Evolutionary conservation across 2,113 vertebrate species (phyloP).

Genomic region (Pterocles orientalis): DNA sequence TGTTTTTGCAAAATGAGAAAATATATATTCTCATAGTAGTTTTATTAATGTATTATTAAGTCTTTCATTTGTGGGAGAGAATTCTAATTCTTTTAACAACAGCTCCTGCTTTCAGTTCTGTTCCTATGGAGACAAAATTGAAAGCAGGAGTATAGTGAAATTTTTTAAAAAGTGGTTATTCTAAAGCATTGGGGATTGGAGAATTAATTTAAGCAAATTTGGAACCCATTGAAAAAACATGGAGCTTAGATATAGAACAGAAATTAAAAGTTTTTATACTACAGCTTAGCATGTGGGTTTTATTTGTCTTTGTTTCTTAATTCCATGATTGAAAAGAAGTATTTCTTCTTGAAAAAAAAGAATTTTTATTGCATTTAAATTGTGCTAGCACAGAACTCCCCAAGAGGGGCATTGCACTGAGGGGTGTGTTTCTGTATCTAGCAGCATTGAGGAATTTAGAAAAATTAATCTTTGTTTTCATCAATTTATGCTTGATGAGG

Average conservation of each 20-base stretch:
- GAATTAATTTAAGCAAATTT: conserved; percentile 28
- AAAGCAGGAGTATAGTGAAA: conserved; percentile 2
- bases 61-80: background rate
- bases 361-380: background rate
- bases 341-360: background rate
- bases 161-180: conserved; percentile 16
- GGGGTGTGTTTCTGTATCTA: background rate
- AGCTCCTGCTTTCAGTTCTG: background rate
- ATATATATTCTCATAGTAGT: background rate
- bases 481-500: background rate
- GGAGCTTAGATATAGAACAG: background rate
- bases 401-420: background rate
- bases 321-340: background rate
- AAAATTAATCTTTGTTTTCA: background rate
- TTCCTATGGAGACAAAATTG: conserved; percentile 62
- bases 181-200: conserved; percentile 14
- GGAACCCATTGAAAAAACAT: background rate
- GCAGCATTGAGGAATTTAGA: background rate
- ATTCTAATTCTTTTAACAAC: background rate
- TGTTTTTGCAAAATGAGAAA: conserved; percentile 1
- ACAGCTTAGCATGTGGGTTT: background rate
- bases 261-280: background rate
- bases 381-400: background rate
- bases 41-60: conserved; percentile 27
- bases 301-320: conserved; percentile 9